These are phyloP conservation scores for Chaetorhynchus papuensis DNA, from an alignment of 2,113 vertebrate species.

Conservation along the genomic window DNA sequence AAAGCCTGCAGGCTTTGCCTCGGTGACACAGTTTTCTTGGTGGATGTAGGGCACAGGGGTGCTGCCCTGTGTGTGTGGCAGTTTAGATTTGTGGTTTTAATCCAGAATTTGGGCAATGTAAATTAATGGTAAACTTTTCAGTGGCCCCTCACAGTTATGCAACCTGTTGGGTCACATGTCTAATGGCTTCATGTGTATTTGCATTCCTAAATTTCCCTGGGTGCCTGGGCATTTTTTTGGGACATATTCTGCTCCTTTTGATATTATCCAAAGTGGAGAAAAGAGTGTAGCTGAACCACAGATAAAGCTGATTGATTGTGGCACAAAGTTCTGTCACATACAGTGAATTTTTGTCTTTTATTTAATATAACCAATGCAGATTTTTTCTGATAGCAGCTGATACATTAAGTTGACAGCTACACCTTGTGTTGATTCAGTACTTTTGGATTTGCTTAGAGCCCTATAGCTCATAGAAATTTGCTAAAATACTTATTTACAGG, in stretches of 20 bases:
- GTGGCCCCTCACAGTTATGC: neutral
- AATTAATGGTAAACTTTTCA: neutral
- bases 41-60: neutral
- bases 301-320: neutral
- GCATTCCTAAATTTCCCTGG: neutral
- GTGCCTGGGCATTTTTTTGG: neutral
- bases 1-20: neutral
- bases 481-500: neutral
- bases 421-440: neutral
- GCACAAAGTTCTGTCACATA: neutral
- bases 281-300: neutral
- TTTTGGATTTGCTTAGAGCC: neutral
- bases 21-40: neutral
- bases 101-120: rapidly evolving
- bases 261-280: neutral
- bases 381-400: neutral
- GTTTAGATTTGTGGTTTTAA: neutral
- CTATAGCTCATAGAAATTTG: neutral
- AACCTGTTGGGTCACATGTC: neutral
- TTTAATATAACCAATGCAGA: neutral
- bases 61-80: neutral
- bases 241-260: neutral
- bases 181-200: neutral
- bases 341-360: neutral
- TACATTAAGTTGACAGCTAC: neutral